Evolutionary conservation across 2,888 invertebrate species (phyloP), one percentile per base, ranked within the genome.

Genomic region (Polyploca ridens): DNA sequence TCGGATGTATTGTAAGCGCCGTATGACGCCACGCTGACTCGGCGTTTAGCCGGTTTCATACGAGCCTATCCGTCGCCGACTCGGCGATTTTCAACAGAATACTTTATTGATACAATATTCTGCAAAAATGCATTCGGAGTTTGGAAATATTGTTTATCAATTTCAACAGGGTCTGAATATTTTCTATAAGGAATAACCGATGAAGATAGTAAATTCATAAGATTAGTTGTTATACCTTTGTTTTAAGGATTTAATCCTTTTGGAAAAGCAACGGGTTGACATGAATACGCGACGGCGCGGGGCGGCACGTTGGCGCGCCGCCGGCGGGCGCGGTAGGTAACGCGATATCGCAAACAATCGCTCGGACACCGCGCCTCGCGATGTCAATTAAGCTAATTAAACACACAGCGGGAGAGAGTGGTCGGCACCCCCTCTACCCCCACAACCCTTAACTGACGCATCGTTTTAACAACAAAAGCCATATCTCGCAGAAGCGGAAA

Each of bases 371-470:
- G 87, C 91, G 88, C 91, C 93, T 91, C 90, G 89, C 89, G 87
- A 90, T 91, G 93, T 93, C 93, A 93, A 94, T 94, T 93, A 93
- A 89, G 92, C 92, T 94, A 93, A 94, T 94, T 93, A 93, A 93
- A 93, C 93, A 93, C 86, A 88, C 84, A 85, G 86, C 74, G 86
- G 88, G 88, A 86, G 88, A 86, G 83, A 86, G 83, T 78, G 84
- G 84, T 77, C 84, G 78, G 74, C 79, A 76, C 73, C 74, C 73
- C 77, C 77, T 75, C 72, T 72, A 71, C 81, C 72, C 61, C 46
- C 67, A 78, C 82, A 78, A 81, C 86, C 86, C 85, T 86, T 82
- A 81, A 87, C 90, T 85, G 88, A 87, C 87, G 87, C 88, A 87
- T 88, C 86, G 86, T 87, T 86, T 88, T 85, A 87, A 87, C 85